These are phyloP conservation scores for Sebastes fasciatus DNA, from an alignment of 2,113 vertebrate genomes.

Conservation along the genomic window DNA sequence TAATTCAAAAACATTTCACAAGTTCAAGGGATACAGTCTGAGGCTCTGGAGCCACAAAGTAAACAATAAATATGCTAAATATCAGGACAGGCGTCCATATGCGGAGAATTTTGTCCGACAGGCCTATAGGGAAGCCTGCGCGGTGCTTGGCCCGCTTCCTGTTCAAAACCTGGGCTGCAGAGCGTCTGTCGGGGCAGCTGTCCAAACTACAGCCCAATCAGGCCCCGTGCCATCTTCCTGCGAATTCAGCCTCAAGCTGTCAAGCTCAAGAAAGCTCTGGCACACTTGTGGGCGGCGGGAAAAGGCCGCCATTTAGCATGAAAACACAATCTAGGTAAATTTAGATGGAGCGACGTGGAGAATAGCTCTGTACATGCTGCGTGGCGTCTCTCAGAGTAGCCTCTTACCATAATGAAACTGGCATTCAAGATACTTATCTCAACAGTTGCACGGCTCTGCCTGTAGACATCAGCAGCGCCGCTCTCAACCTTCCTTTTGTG, in stretches of 20 bases:
- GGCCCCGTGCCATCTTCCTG: conserved; percentile 64
- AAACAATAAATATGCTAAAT: conserved; percentile 62
- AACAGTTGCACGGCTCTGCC: conserved; percentile 41
- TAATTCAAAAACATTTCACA: conserved; percentile 39
- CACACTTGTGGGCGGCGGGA: conserved; percentile 33
- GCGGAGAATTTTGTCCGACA: conserved; percentile 51
- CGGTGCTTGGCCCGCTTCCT: conserved; percentile 54
- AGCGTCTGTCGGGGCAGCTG: conserved; percentile 67
- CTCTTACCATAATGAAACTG: conserved; percentile 56
- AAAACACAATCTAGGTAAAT: conserved; percentile 49
- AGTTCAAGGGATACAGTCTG: conserved; percentile 31
- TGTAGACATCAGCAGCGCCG: conserved; percentile 21
- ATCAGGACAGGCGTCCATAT: conserved; percentile 45
- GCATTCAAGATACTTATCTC: conserved; percentile 44
- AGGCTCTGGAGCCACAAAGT: conserved; percentile 44
- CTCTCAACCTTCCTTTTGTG: conserved; percentile 51
- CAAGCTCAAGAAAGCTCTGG: conserved; percentile 60
- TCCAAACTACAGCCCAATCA: conserved; percentile 75
- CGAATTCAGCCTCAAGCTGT: conserved; percentile 67
- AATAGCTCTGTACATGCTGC: conserved; percentile 23
- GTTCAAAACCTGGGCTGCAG: conserved; percentile 59
- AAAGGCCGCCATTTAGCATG: conserved; percentile 35
- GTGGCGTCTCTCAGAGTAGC: conserved; percentile 11
- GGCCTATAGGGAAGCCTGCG: conserved; percentile 51
- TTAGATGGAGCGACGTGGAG: conserved; percentile 34